Evolutionary conservation across 2,113 vertebrate species (phyloP).

Genomic region (Cebus imitator): DNA sequence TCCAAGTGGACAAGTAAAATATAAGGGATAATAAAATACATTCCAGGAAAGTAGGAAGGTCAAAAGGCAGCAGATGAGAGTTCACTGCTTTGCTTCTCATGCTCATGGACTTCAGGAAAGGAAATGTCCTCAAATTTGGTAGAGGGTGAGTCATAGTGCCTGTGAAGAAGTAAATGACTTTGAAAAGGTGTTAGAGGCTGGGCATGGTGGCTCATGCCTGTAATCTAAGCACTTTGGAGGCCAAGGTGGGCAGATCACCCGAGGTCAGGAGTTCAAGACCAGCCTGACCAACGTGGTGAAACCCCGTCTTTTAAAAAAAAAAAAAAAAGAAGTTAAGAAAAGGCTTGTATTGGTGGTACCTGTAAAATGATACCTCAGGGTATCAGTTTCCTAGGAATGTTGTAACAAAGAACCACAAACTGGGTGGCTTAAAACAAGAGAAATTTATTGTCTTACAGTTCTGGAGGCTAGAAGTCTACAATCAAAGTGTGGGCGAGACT

Average conservation of each 20-base stretch:
- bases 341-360: background rate
- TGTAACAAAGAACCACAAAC: background rate
- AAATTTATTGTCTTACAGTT: background rate
- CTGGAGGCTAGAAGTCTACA: slow-evolving; percentile 39
- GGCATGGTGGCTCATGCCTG: too few relatives aligned
- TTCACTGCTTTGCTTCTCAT: background rate
- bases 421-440: background rate
- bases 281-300: too few relatives aligned
- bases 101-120: background rate
- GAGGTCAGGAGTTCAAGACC: too few relatives aligned
- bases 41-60: slow-evolving; percentile 28
- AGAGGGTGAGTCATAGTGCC: background rate
- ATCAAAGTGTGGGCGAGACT: background rate
- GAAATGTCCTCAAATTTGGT: background rate
- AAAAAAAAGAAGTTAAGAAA: background rate
- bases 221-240: too few relatives aligned
- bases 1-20: slow-evolving; percentile 42
- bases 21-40: slow-evolving; percentile 59
- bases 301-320: too few relatives aligned
- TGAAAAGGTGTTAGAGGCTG: background rate
- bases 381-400: background rate
- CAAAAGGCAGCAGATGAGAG: slow-evolving; percentile 20
- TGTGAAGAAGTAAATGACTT: slow-evolving; percentile 23
- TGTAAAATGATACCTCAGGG: slow-evolving; percentile 4
- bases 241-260: too few relatives aligned